Percentiles rank a stretch among this genome's conserved stretches.
phyloP scores from a whole-genome alignment of 2,888 invertebrate species.

The Xestobium rufovillosum region DNA sequence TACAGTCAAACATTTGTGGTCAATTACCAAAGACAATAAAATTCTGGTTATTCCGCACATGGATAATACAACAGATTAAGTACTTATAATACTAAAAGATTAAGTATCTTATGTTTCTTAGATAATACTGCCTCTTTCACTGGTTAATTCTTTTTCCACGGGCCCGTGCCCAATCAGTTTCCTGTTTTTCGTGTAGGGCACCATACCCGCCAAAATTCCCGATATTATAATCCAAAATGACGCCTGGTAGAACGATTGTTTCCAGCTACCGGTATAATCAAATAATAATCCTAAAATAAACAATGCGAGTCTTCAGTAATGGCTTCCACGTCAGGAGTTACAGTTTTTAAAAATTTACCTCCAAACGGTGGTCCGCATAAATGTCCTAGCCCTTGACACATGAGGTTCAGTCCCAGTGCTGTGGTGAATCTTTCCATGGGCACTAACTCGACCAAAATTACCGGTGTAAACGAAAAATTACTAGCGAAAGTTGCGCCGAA shows the following conservation, averaged over 20 bases:
- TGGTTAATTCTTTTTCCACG: conserved; percentile 45
- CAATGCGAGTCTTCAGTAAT: conserved; percentile 1
- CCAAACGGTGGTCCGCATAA: conserved; percentile 87
- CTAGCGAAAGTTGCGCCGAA: conserved; percentile 91
- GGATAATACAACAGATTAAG: too few species aligned
- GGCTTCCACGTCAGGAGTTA: background rate
- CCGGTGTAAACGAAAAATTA: conserved; percentile 84
- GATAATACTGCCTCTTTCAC: conserved; percentile 23
- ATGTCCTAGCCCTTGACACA: conserved; percentile 90
- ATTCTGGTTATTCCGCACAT: too few species aligned
- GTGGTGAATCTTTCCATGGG: conserved; percentile 87
- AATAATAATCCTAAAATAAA: conserved; percentile 47
- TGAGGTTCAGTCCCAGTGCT: conserved; percentile 81
- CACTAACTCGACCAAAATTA: conserved; percentile 79
- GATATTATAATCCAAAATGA: conserved; percentile 76
- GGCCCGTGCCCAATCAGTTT: conserved; percentile 51
- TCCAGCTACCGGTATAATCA: conserved; percentile 65
- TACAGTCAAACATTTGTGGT: too few species aligned
- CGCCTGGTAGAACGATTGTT: conserved; percentile 71
- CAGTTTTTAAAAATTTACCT: conserved; percentile 47
- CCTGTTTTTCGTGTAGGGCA: conserved; percentile 59
- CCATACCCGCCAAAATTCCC: conserved; percentile 59
- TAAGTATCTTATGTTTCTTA: too few species aligned
- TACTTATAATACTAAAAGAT: too few species aligned
- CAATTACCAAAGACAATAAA: too few species aligned